Evolutionary conservation across 2,113 vertebrate species (phyloP), one percentile per base, ranked within the genome.

Genomic region (Psittacula cyanocephala): DNA sequence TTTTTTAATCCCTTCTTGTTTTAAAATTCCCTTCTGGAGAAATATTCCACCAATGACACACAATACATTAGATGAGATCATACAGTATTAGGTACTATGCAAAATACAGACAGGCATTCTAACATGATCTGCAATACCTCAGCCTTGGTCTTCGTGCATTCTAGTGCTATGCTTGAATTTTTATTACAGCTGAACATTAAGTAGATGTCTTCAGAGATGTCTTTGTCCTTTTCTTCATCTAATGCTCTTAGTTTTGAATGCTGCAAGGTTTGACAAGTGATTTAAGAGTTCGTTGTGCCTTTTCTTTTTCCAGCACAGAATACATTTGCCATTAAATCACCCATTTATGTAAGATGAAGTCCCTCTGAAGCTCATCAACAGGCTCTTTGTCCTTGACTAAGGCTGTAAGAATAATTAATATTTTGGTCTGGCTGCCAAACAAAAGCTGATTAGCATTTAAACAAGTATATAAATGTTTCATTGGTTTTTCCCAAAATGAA

Each of bases 401-500:
- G 33, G 80, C 86, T 88, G 64, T 35, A 91, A 72, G 72, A 96
- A 92, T 96, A 97, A 97, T 95, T 96, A 95, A 94, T 95, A 93
- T 92, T 94, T 96, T 95, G 88, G 83, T 92, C 92, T 86, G 76
- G 23, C 68, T 90, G 83, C 88, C 88, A 96, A 96, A 95, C 71
- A 88, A 96, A 96, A 95, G 65, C 86, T 91, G 83, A 94, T 97
- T 96, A 95, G 88, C 94, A 93, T 97, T 96, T 97, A 94, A 94
- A 94, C 64, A 94, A 91, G 92, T 68, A 68, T 55, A 92, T 92
- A 91, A 94, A 93, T 94, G 80, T 95, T 96, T 86, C 80, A 92
- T 91, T 94, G 60, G 70, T 94, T 86, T 74, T 81, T 67, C 76
- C 39, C 80, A 50, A 86, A 90, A 93, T 47, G 35, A 92, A 86